phyloP scores from a whole-genome alignment of 2,113 vertebrate species.

The Acrocephalus kingi region DNA sequence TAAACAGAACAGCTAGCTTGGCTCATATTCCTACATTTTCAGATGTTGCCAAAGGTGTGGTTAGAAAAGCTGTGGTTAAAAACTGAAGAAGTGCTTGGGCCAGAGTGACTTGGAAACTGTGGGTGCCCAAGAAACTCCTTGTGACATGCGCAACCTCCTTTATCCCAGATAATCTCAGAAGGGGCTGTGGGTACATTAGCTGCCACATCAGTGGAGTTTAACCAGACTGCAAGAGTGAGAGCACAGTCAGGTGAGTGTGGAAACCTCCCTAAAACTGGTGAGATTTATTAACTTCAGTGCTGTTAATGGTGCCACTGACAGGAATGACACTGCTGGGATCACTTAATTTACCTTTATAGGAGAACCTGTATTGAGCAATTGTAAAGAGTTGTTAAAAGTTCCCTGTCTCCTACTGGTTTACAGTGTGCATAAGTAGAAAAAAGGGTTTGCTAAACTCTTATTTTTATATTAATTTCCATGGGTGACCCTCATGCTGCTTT shows the following conservation, averaged over 20 bases:
- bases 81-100: neutral
- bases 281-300: neutral
- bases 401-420: neutral
- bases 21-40: neutral
- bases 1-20: neutral
- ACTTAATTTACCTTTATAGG: neutral
- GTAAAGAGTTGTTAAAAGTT: neutral
- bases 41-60: neutral
- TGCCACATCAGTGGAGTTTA: neutral
- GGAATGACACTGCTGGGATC: neutral
- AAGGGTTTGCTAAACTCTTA: neutral
- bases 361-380: neutral
- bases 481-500: neutral
- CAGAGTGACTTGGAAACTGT: neutral
- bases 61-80: neutral
- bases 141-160: neutral
- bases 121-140: neutral
- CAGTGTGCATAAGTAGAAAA: neutral
- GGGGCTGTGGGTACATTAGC: neutral
- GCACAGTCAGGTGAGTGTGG: neutral
- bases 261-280: neutral
- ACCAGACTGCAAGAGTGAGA: neutral
- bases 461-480: neutral
- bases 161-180: neutral
- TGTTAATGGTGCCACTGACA: neutral